Percentiles rank a stretch among this genome's conserved stretches.
Evolutionary conservation across 2,888 invertebrate species (phyloP).

Genomic region (Pherbina coryleti): DNA sequence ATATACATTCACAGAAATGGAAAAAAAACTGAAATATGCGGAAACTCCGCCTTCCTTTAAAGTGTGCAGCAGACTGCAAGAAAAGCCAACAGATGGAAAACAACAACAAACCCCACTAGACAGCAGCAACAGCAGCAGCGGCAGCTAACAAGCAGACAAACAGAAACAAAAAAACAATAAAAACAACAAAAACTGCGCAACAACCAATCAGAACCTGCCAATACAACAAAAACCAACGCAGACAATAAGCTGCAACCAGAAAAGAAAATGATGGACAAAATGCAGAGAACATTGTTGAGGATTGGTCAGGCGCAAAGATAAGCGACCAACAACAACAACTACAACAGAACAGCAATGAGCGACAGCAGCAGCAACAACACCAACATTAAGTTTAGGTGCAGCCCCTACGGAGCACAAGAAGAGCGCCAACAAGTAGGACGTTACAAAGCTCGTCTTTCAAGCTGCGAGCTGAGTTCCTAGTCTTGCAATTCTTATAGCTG

Average conservation of each 20-base stretch:
- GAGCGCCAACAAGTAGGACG: background rate
- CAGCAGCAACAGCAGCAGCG: background rate
- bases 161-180: background rate
- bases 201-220: background rate
- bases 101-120: slow-evolving; percentile 7
- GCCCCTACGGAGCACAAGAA: background rate
- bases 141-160: background rate
- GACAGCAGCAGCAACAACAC: background rate
- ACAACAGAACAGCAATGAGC: background rate
- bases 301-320: slow-evolving; percentile 37
- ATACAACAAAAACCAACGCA: slow-evolving; percentile 10
- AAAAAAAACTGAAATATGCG: background rate
- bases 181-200: background rate
- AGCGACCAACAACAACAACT: slow-evolving; percentile 17
- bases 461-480: background rate
- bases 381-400: background rate
- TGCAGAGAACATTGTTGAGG: slow-evolving; percentile 6
- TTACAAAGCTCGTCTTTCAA: background rate
- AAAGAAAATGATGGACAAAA: slow-evolving; percentile 28
- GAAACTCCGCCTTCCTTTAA: background rate
- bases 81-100: slow-evolving; percentile 8
- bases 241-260: slow-evolving; percentile 4
- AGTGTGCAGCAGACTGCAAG: background rate
- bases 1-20: background rate
- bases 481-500: no score